Conservation (phyloP, 2,888 invertebrate species). For the Lepidochitona cinerea region DNA sequence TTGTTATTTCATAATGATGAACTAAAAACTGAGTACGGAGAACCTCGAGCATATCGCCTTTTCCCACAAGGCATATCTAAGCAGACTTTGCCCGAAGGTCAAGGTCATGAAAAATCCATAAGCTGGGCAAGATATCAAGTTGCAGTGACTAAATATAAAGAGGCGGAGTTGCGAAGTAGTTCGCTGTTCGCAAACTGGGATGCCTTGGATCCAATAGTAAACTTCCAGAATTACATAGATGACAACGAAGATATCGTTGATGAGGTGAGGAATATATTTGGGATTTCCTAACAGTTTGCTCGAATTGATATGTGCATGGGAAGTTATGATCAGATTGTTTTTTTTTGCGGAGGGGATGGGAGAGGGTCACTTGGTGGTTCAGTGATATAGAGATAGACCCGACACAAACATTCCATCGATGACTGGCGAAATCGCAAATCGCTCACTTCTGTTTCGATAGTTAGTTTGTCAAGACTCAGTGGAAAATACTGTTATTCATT, state of each 20-base stretch:
- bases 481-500: no score
- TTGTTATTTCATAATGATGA: constrained; percentile 41
- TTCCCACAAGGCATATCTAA: constrained; percentile 15
- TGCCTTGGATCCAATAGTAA: constrained; percentile 39
- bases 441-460: no score
- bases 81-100: constrained; percentile 15
- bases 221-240: constrained; percentile 48
- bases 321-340: no score
- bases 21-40: constrained; percentile 20
- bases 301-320: no score
- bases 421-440: no score
- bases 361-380: no score
- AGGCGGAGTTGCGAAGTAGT: constrained; percentile 46
- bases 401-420: no score
- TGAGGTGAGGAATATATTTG: constrained; percentile 37
- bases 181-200: constrained; percentile 53
- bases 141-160: constrained; percentile 54
- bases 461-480: no score
- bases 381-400: no score
- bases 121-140: constrained; percentile 40
- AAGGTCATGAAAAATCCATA: constrained; percentile 1
- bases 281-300: no score
- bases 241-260: constrained; percentile 54
- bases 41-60: constrained; percentile 22
- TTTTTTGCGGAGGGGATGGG: no score